phyloP scores from a whole-genome alignment of 2,797 vertebrate genomes.

The Psittacula echo region DNA sequence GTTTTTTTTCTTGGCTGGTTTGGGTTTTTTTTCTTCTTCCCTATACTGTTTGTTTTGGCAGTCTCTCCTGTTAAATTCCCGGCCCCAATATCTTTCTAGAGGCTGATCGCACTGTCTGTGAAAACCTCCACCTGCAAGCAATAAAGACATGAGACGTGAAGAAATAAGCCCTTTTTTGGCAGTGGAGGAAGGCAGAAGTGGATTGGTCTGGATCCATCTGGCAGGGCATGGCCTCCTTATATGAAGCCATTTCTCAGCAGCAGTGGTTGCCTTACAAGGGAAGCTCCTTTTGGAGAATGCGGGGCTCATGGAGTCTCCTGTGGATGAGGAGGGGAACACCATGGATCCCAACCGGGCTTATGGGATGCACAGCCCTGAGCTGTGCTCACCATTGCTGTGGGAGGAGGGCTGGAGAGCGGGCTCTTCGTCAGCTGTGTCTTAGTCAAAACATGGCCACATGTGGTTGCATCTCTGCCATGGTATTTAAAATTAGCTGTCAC shows the following conservation, averaged over 20 bases:
- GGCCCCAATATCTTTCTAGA: background rate
- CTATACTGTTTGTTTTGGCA: background rate
- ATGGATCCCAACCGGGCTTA: background rate
- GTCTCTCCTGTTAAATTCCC: background rate
- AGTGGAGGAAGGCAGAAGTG: background rate
- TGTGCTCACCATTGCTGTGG: rapidly evolving
- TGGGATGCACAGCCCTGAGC: rapidly evolving
- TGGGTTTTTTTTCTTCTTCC: background rate
- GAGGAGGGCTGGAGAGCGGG: background rate
- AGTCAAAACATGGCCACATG: background rate
- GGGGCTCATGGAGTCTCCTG: rapidly evolving
- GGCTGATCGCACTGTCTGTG: background rate
- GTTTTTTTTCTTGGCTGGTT: background rate
- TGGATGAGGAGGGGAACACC: background rate
- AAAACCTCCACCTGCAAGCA: slow-evolving; percentile 2
- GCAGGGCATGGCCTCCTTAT: background rate
- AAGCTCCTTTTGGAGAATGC: background rate
- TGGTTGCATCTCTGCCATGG: background rate
- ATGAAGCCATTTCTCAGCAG: background rate
- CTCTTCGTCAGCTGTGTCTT: background rate
- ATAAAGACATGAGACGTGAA: background rate
- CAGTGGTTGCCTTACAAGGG: background rate
- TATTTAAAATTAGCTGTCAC: background rate
- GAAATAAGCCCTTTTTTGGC: background rate
- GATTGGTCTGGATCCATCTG: background rate